Evolutionary conservation across 2,797 vertebrate species (phyloP).

Genomic region (Manis javanica): DNA sequence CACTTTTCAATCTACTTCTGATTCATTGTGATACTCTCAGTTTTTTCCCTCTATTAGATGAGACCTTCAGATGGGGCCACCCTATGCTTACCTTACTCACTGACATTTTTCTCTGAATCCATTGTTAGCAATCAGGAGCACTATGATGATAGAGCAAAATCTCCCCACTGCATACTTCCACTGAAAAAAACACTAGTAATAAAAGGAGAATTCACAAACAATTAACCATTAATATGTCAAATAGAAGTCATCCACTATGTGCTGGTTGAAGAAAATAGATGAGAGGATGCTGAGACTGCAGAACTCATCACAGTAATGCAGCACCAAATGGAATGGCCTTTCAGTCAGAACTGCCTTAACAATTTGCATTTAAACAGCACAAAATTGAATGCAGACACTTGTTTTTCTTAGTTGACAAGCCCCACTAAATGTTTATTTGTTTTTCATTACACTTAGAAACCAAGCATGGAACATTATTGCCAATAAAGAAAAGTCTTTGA

Average conservation of each 20-base stretch:
- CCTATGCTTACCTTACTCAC: neutral
- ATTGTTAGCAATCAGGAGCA: neutral
- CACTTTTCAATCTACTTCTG: neutral
- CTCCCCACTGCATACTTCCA: neutral
- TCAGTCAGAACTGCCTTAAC: neutral
- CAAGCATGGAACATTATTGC: neutral
- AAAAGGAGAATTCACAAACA: neutral
- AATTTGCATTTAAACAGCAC: slow-evolving; percentile 34
- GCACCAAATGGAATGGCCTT: neutral
- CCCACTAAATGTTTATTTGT: neutral
- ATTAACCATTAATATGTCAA: neutral
- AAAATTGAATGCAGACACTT: neutral
- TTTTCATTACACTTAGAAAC: neutral
- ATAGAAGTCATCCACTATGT: neutral
- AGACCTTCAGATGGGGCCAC: neutral
- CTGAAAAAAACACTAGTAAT: neutral
- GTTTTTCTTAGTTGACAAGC: neutral
- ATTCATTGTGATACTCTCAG: neutral
- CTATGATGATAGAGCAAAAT: neutral
- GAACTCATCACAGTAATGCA: neutral
- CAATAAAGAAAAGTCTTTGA: neutral
- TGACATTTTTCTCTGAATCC: neutral
- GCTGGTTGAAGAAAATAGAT: neutral
- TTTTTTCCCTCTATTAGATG: neutral
- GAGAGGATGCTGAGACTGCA: neutral